Conservation (phyloP, 2,797 vertebrate genomes). For the Poecilia gillii region DNA sequence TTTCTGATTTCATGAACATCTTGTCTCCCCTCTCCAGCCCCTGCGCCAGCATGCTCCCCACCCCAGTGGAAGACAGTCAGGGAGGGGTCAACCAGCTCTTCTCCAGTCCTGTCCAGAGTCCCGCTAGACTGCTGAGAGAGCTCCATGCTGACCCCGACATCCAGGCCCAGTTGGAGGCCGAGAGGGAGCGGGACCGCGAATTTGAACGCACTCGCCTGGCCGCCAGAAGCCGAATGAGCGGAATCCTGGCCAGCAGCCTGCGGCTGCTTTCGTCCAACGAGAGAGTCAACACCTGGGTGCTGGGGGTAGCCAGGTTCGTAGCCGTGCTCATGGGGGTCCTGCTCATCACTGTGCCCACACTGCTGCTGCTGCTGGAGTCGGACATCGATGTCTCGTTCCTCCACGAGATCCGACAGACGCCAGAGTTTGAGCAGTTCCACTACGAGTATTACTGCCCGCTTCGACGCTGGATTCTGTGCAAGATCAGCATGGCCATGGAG, state of each 20-base stretch:
- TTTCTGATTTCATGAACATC: neutral
- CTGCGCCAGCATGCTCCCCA: constrained; percentile 93
- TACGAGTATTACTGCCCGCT: constrained; percentile 96
- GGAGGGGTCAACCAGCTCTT: constrained; percentile 91
- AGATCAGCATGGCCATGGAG: constrained; percentile 87
- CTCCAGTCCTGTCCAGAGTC: constrained; percentile 87
- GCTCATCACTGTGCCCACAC: constrained; percentile 90
- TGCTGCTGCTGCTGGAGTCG: constrained; percentile 95
- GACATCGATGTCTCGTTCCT: constrained; percentile 96
- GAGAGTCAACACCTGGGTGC: constrained; percentile 87
- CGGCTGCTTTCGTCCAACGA: constrained; percentile 87
- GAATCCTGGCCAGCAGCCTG: constrained; percentile 83
- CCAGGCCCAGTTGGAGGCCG: constrained; percentile 91
- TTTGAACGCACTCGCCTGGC: constrained; percentile 86
- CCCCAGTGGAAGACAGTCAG: constrained; percentile 85
- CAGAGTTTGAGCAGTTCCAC: constrained; percentile 97
- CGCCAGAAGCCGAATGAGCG: constrained; percentile 67
- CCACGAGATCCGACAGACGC: constrained; percentile 95
- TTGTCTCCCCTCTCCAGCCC: constrained; percentile 70
- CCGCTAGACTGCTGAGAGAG: constrained; percentile 86
- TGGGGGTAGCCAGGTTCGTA: constrained; percentile 89
- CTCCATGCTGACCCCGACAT: constrained; percentile 91
- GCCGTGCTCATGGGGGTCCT: constrained; percentile 89
- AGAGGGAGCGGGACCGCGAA: constrained; percentile 86
- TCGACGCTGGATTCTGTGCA: constrained; percentile 92